Percentiles rank a stretch among this genome's conserved stretches.
Conservation (phyloP, 2,113 vertebrate genomes). For the Myodes glareolus region DNA sequence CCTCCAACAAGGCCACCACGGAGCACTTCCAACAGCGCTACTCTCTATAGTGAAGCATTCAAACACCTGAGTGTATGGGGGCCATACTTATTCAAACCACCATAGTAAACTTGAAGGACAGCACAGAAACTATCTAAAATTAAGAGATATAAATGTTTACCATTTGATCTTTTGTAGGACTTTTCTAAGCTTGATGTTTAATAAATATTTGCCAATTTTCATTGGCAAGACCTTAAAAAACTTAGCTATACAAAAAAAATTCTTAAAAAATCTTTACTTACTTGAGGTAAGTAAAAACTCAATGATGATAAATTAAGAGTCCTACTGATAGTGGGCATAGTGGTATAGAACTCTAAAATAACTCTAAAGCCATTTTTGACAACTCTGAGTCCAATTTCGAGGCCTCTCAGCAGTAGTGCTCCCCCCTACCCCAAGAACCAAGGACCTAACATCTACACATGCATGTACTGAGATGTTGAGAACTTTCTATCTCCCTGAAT, state of each 20-base stretch:
- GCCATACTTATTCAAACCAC: not conserved
- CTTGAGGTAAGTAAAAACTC: not conserved
- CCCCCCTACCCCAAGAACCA: too few species aligned
- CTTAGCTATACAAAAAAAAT: not conserved
- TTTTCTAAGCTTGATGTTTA: slow-evolving; percentile 6
- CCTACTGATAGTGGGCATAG: not conserved
- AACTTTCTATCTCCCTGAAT: too few species aligned
- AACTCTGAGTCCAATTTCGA: too few species aligned
- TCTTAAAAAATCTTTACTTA: not conserved
- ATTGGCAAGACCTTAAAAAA: not conserved
- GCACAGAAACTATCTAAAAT: not conserved
- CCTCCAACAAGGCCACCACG: too few species aligned
- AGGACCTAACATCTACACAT: too few species aligned
- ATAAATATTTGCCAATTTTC: slow-evolving; percentile 3
- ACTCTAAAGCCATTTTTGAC: too few species aligned
- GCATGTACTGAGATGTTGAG: too few species aligned
- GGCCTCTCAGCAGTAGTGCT: too few species aligned
- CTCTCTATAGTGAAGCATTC: not conserved
- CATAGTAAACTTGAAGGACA: not conserved
- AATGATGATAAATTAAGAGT: not conserved
- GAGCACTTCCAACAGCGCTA: not conserved
- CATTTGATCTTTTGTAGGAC: not conserved
- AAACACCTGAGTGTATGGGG: not conserved
- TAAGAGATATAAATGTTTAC: not conserved
- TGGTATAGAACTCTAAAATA: not conserved